Evolutionary conservation across 2,113 vertebrate genomes (phyloP).

Genomic region (Hipposideros armiger): DNA sequence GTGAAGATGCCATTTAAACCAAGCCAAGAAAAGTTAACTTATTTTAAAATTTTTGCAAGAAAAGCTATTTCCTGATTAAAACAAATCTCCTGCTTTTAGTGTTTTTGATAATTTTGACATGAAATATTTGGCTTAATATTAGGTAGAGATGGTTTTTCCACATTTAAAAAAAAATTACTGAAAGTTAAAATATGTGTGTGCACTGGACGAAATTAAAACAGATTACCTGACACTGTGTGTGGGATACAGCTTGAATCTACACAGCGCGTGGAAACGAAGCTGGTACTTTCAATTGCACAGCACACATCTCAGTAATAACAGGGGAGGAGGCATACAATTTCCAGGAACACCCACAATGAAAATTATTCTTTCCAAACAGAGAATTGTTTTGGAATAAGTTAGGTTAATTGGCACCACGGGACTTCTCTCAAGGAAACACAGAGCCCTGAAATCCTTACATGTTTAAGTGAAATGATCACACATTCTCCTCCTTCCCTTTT

Average conservation of each 20-base stretch:
- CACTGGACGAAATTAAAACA: conserved; percentile 88
- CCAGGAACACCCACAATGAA: conserved; percentile 98
- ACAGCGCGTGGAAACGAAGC: conserved; percentile 87
- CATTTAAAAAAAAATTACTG: conserved; percentile 82
- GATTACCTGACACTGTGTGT: conserved; percentile 90
- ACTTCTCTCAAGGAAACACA: conserved; percentile 94
- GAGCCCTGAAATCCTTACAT: conserved; percentile 95
- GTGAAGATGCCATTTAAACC: conserved; percentile 68
- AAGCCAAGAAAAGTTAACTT: conserved; percentile 59
- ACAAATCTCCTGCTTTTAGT: conserved; percentile 77
- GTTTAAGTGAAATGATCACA: conserved; percentile 92
- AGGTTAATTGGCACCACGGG: conserved; percentile 96
- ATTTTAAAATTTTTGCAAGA: conserved; percentile 72
- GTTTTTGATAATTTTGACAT: conserved; percentile 84
- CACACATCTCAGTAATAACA: conserved; percentile 91
- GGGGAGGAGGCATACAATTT: conserved; percentile 91
- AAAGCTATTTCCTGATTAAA: conserved; percentile 84
- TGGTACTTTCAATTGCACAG: conserved; percentile 86
- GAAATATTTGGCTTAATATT: conserved; percentile 84
- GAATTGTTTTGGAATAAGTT: conserved; percentile 96
- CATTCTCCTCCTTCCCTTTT: conserved; percentile 87
- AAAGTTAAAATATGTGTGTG: conserved; percentile 85
- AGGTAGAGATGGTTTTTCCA: conserved; percentile 84
- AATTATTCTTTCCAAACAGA: conserved; percentile 92
- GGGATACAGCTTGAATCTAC: conserved; percentile 88